Percentiles rank a stretch among this genome's conserved stretches.
Evolutionary conservation across 2,113 vertebrate genomes (phyloP).

Genomic region (Todiramphus chloris): DNA sequence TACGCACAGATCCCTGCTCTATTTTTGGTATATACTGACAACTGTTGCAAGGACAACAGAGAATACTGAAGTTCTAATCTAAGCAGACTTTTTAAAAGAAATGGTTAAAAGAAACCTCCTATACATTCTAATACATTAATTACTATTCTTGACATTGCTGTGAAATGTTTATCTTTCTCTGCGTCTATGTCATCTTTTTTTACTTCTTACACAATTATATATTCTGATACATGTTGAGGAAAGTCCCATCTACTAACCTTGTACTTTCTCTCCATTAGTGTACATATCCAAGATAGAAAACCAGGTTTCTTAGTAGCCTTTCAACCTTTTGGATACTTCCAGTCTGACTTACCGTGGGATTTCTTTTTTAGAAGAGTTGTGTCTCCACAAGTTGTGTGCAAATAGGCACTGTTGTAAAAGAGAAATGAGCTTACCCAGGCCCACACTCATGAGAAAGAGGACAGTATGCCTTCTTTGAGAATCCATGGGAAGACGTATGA

Average conservation of each 20-base stretch:
- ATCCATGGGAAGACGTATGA: too few relatives aligned
- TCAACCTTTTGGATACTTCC: neutral
- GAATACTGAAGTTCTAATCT: neutral
- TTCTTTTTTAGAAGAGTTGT: neutral
- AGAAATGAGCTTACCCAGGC: neutral
- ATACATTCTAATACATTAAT: neutral
- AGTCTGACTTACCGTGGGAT: neutral
- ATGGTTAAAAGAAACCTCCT: rapidly evolving
- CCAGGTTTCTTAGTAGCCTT: neutral
- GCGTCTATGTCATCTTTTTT: neutral
- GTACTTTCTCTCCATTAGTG: neutral
- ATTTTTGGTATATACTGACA: neutral
- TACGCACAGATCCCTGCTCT: neutral
- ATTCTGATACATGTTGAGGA: rapidly evolving
- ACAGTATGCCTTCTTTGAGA: too few relatives aligned
- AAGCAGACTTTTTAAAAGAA: neutral
- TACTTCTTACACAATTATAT: neutral
- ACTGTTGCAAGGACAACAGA: neutral
- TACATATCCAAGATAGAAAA: neutral
- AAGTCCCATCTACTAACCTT: neutral
- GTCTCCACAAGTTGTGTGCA: neutral
- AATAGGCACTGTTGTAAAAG: neutral
- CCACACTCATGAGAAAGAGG: too few relatives aligned
- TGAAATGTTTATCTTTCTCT: neutral
- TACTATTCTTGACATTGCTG: neutral